phyloP scores from a whole-genome alignment of 2,113 vertebrate genomes.

The Cyphomyrus plagiostoma region DNA sequence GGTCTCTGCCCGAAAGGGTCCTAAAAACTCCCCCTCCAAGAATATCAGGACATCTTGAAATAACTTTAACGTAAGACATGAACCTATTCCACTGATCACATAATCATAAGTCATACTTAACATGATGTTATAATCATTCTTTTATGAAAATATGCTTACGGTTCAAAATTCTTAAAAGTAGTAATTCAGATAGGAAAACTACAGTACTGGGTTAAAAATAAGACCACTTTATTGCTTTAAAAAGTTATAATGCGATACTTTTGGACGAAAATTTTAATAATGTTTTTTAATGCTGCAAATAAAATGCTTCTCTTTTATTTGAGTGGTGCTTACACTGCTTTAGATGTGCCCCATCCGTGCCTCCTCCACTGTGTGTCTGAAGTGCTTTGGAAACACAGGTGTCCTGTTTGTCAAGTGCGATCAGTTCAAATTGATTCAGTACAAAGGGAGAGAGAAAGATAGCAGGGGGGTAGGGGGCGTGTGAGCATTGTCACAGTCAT shows the following conservation, averaged over 20 bases:
- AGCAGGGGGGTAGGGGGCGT: neutral
- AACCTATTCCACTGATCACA: neutral
- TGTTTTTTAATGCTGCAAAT: neutral
- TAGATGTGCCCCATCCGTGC: neutral
- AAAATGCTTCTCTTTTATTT: neutral
- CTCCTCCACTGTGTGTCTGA: neutral
- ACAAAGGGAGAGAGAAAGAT: constrained; percentile 5
- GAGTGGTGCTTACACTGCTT: neutral
- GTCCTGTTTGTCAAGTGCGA: constrained; percentile 1
- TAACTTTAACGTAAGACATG: neutral
- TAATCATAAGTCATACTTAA: neutral
- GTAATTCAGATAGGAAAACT: neutral
- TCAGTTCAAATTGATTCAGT: neutral
- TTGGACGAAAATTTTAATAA: neutral
- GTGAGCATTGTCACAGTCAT: neutral
- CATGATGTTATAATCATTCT: neutral
- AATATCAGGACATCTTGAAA: neutral
- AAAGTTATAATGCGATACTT: neutral
- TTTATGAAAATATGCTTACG: neutral
- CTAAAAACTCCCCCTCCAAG: neutral
- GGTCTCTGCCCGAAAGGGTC: neutral
- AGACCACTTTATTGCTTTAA: neutral
- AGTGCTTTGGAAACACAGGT: neutral
- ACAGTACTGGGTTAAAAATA: neutral
- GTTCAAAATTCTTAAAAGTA: neutral